Evolutionary conservation across 2,888 invertebrate species (phyloP).

Genomic region (Adelognathus sp.): DNA sequence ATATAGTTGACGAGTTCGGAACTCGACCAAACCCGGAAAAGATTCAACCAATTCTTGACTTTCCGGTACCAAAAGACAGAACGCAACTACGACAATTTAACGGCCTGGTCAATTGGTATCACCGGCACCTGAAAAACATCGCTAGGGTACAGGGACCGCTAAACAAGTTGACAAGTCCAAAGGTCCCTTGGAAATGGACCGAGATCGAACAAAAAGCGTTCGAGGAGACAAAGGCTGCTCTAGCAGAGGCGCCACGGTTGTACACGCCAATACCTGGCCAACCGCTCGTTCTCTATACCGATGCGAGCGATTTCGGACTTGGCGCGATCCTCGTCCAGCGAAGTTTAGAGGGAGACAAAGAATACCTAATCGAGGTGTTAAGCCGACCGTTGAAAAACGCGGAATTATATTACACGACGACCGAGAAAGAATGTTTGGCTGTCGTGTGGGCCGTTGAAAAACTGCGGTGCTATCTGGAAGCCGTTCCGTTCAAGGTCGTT

Average conservation of each 20-base stretch:
- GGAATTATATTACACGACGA: constrained; percentile 2
- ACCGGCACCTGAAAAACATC: constrained; percentile 40
- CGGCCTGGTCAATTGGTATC: constrained; percentile 57
- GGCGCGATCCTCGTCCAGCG: constrained; percentile 47
- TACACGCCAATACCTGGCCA: neutral
- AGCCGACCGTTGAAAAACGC: constrained; percentile 33
- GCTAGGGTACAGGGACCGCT: constrained; percentile 32
- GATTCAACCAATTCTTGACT: constrained; percentile 47
- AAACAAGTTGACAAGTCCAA: constrained; percentile 28
- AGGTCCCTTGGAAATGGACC: constrained; percentile 29
- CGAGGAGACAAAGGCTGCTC: constrained; percentile 21
- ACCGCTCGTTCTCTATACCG: constrained; percentile 1
- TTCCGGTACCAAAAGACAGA: constrained; percentile 25
- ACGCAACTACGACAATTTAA: constrained; percentile 50
- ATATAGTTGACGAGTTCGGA: constrained; percentile 49
- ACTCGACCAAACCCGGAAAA: constrained; percentile 54
- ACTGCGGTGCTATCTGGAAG: constrained; percentile 28
- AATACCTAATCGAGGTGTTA: constrained; percentile 21
- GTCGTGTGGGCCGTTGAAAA: too few species aligned
- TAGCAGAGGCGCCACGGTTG: neutral
- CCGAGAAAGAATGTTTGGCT: constrained; percentile 4
- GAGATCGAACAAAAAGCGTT: constrained; percentile 31
- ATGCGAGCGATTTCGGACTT: constrained; percentile 31
- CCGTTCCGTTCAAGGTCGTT: constrained; percentile 32
- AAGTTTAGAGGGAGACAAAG: constrained; percentile 7